Percentiles rank a stretch among this genome's conserved stretches.
phyloP scores from a whole-genome alignment of 1,140 invertebrate genomes.

The Aplysia californica region DNA sequence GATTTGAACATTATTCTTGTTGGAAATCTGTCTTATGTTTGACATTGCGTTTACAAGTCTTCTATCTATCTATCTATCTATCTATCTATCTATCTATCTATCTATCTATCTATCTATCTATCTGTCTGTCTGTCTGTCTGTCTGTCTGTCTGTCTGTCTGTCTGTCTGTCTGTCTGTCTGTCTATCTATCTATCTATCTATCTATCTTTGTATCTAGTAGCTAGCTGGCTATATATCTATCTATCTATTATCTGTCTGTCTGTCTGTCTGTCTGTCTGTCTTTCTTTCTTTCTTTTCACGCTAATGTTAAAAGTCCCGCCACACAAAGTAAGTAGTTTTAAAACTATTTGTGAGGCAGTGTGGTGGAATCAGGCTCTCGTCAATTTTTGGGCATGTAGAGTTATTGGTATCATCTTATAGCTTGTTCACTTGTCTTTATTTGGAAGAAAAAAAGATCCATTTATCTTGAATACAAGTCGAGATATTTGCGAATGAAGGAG shows the following conservation, averaged over 20 bases:
- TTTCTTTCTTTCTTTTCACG: background rate
- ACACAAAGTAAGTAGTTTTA: background rate
- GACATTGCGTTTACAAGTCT: too few relatives aligned
- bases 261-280: background rate
- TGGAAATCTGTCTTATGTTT: too few relatives aligned
- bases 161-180: background rate
- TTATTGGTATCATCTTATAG: too few relatives aligned
- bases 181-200: background rate
- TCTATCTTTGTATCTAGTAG: background rate
- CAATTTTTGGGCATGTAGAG: too few relatives aligned
- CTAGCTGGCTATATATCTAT: background rate
- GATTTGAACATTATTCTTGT: too few relatives aligned
- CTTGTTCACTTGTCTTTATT: too few relatives aligned
- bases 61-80: too few relatives aligned
- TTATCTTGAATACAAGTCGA: too few relatives aligned
- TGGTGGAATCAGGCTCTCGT: too few relatives aligned
- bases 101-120: background rate
- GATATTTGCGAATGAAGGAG: too few relatives aligned
- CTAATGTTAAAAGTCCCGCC: background rate
- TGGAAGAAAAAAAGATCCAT: too few relatives aligned
- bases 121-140: background rate
- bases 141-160: background rate
- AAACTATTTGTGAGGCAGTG: background rate
- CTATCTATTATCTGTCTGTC: background rate
- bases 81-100: too few relatives aligned